phyloP scores from a whole-genome alignment of 1,140 invertebrate species.

The Homalodisca vitripennis region DNA sequence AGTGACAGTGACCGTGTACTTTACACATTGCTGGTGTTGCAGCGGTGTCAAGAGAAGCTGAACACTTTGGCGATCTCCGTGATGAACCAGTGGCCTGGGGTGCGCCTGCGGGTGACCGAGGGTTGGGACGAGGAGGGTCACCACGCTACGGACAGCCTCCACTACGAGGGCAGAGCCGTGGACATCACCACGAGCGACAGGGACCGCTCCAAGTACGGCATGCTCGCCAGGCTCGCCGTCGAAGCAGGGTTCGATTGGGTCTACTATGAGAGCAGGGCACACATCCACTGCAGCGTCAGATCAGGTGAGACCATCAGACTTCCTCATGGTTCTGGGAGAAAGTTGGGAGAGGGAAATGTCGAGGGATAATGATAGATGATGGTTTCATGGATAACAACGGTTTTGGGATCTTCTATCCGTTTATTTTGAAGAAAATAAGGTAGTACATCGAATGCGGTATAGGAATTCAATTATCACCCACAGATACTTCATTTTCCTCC shows the following conservation, averaged over 20 bases:
- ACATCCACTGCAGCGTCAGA: conserved; percentile 97
- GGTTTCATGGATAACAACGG: too few species aligned
- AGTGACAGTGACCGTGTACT: too few species aligned
- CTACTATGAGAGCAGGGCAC: conserved; percentile 89
- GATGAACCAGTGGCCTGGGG: conserved; percentile 97
- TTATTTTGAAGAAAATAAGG: too few species aligned
- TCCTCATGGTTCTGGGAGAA: not conserved
- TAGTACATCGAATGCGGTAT: too few species aligned
- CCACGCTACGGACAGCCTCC: conserved; percentile 79
- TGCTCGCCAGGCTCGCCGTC: conserved; percentile 92
- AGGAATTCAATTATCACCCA: too few species aligned
- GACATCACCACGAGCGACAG: conserved; percentile 94
- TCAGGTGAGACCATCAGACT: conserved; percentile 71
- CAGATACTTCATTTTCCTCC: too few species aligned
- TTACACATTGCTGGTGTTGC: too few species aligned
- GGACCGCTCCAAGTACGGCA: conserved; percentile 90
- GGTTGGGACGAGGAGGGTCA: conserved; percentile 91
- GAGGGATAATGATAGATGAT: too few species aligned
- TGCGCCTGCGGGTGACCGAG: conserved; percentile 88
- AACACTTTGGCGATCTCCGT: conserved; percentile 93
- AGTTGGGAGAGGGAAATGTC: too few species aligned
- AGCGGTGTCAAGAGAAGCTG: conserved; percentile 95
- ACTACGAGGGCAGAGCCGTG: conserved; percentile 94
- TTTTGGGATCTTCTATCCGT: too few species aligned
- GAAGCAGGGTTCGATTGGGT: conserved; percentile 99